A percentile compares a stretch with the other conserved stretches of the same genome.
Conservation (phyloP, 1,140 invertebrate genomes). For the Drosophila serrata region DNA sequence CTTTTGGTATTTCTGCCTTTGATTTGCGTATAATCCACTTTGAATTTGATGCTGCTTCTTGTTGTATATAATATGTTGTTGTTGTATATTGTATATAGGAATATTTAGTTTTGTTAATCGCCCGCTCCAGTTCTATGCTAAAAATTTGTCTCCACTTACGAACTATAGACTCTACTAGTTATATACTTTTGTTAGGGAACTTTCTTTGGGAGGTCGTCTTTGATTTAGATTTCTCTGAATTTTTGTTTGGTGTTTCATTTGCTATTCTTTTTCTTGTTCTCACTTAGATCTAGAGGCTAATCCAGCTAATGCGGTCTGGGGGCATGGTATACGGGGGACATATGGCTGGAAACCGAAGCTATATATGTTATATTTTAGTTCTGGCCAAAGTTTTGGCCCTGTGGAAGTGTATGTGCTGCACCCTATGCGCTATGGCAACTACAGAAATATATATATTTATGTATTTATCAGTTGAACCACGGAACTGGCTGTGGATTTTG, state of each 20-base stretch:
- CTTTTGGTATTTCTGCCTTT: slow-evolving; percentile 67
- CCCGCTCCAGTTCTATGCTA: slow-evolving; percentile 41
- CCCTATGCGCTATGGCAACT: slow-evolving; percentile 60
- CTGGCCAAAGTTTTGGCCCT: slow-evolving; percentile 46
- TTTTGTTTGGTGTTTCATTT: slow-evolving; percentile 15
- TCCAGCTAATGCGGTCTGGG: slow-evolving; percentile 20
- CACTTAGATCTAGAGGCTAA: slow-evolving; percentile 46
- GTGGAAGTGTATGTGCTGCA: slow-evolving; percentile 45
- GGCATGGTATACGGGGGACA: slow-evolving; percentile 6
- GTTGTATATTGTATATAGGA: slow-evolving; percentile 78
- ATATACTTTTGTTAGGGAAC: slow-evolving; percentile 70
- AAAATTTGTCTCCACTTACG: slow-evolving; percentile 58
- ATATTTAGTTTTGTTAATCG: slow-evolving; percentile 81
- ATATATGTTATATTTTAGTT: slow-evolving; percentile 37
- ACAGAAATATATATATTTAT: slow-evolving; percentile 55
- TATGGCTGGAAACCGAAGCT: slow-evolving; percentile 67
- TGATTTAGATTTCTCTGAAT: slow-evolving; percentile 61
- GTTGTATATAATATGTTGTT: slow-evolving; percentile 60
- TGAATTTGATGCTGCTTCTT: slow-evolving; percentile 45
- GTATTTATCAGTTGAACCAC: slow-evolving; percentile 2
- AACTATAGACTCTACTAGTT: slow-evolving; percentile 63
- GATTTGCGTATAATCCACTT: slow-evolving; percentile 66
- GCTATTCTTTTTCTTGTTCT: slow-evolving; percentile 11
- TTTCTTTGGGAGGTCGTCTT: slow-evolving; percentile 81
- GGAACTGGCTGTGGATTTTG: not conserved